Evolutionary conservation across 2,113 vertebrate genomes (phyloP).

Genomic region (Cololabis saira): DNA sequence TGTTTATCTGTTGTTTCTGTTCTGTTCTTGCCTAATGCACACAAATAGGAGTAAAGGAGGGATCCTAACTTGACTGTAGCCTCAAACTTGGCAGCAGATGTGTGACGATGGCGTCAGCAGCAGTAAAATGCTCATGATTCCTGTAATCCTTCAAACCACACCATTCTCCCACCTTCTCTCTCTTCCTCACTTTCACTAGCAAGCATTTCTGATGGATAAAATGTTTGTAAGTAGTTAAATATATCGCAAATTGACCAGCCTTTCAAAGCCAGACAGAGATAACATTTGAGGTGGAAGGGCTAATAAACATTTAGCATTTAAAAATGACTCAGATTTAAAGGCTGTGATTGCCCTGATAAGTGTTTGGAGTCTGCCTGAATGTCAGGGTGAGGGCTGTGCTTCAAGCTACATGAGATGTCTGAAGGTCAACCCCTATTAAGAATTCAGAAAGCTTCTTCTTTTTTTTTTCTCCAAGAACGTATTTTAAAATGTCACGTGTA

Average conservation of each 20-base stretch:
- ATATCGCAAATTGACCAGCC: background rate
- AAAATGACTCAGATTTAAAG: background rate
- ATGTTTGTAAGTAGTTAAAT: background rate
- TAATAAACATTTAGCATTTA: background rate
- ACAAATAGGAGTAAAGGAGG: too few relatives aligned
- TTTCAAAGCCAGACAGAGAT: background rate
- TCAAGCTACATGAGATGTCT: background rate
- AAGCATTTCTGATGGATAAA: background rate
- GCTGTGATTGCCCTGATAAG: background rate
- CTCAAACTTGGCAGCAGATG: too few relatives aligned
- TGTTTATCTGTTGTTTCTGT: too few relatives aligned
- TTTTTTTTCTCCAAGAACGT: background rate
- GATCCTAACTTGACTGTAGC: too few relatives aligned
- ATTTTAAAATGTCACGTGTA: slow-evolving; percentile 14
- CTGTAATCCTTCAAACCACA: too few relatives aligned
- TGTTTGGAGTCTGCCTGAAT: background rate
- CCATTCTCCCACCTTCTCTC: too few relatives aligned
- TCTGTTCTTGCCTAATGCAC: too few relatives aligned
- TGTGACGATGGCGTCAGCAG: too few relatives aligned
- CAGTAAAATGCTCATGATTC: too few relatives aligned
- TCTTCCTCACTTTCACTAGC: too few relatives aligned
- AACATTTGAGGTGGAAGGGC: too few relatives aligned
- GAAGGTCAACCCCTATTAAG: background rate
- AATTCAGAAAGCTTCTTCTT: background rate
- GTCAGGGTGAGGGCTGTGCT: background rate